Percentiles rank a stretch among this genome's conserved stretches.
Evolutionary conservation across 1,140 invertebrate species (phyloP).

Genomic region (Calliphora vicina): DNA sequence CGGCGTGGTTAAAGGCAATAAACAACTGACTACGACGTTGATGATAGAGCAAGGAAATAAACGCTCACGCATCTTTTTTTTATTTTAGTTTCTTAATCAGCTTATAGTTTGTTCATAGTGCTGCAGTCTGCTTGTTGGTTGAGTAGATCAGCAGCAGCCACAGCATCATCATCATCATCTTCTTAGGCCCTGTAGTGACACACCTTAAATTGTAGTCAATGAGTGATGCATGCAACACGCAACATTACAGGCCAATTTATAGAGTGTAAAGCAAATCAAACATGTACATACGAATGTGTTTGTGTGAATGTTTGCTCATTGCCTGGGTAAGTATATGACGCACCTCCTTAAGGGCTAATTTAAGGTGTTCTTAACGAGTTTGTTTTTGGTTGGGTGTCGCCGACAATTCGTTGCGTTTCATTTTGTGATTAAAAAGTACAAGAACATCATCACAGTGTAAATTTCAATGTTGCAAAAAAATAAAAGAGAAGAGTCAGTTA

Average conservation of each 20-base stretch:
- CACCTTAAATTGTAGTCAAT: conserved; percentile 29
- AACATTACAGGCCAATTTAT: conserved; percentile 29
- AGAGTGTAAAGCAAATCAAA: conserved; percentile 26
- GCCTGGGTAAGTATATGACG: conserved; percentile 15
- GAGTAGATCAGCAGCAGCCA: neutral
- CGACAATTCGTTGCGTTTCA: conserved; percentile 56
- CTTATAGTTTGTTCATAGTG: conserved; percentile 3
- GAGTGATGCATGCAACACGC: conserved; percentile 28
- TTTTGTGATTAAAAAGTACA: conserved; percentile 38
- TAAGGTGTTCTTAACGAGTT: conserved; percentile 43
- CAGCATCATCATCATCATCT: neutral
- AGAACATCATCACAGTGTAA: neutral
- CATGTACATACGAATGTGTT: neutral
- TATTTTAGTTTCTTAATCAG: conserved; percentile 18
- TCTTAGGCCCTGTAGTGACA: neutral
- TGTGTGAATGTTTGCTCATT: neutral
- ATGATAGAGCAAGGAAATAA: neutral
- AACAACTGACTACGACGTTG: neutral
- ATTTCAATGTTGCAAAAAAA: neutral
- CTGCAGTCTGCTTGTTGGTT: neutral
- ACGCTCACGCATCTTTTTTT: conserved; percentile 27
- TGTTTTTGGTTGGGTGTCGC: conserved; percentile 60
- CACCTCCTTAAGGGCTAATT: conserved; percentile 34
- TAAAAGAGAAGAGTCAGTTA: conserved; percentile 3
- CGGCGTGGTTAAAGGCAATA: neutral